phyloP scores from a whole-genome alignment of 2,888 invertebrate genomes.

The Brachypalpus laphriformis region DNA sequence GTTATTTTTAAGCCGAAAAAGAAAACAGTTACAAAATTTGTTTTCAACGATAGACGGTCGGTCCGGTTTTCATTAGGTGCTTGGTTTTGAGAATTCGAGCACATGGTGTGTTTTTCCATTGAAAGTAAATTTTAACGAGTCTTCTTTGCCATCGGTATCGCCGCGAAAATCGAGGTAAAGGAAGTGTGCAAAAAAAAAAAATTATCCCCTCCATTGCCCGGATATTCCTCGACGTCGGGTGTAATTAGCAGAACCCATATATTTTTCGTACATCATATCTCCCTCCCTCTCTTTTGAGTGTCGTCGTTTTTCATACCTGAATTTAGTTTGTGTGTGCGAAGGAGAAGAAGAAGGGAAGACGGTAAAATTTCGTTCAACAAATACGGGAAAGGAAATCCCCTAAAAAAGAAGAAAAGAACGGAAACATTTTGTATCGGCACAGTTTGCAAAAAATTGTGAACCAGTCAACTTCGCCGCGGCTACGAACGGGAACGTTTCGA shows the following conservation, averaged over 20 bases:
- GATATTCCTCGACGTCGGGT: constrained; percentile 4
- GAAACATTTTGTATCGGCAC: constrained; percentile 6
- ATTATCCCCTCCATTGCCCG: constrained; percentile 9
- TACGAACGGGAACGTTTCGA: neutral
- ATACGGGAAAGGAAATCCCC: constrained; percentile 47
- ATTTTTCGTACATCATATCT: neutral
- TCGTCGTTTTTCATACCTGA: constrained; percentile 3
- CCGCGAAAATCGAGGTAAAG: neutral
- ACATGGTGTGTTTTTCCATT: constrained; percentile 46
- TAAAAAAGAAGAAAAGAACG: neutral
- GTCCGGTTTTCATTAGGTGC: constrained; percentile 31
- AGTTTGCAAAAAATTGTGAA: constrained; percentile 51
- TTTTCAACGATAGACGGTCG: constrained; percentile 1
- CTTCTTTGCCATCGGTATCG: neutral
- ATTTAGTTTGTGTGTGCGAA: constrained; percentile 13
- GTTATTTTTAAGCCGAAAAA: constrained; percentile 41
- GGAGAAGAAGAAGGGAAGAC: neutral
- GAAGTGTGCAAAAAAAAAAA: constrained; percentile 36
- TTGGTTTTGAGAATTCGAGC: constrained; percentile 7
- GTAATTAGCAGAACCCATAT: constrained; percentile 34
- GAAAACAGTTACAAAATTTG: constrained; percentile 34
- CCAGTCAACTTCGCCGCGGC: constrained; percentile 27
- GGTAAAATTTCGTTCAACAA: constrained; percentile 33
- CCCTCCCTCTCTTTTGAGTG: neutral
- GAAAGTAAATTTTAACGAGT: neutral